These are phyloP conservation scores for Parazoanthus darwini DNA, from an alignment of 92 coral and sea anemone species.

Conservation along the genomic window DNA sequence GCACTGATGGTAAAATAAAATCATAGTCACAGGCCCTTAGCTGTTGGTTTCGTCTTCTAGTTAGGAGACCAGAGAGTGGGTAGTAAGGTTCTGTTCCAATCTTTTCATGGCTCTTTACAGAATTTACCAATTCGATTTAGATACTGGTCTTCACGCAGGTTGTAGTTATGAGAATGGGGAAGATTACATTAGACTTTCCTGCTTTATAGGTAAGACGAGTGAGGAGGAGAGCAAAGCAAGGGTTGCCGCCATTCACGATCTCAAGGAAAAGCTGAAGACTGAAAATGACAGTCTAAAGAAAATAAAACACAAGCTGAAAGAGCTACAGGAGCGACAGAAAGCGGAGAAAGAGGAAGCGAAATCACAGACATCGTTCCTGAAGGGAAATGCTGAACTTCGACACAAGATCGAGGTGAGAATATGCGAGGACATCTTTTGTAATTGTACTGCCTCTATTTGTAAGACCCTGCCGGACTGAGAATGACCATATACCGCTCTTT, in stretches of 20 bases:
- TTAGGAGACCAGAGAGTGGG: too few relatives aligned
- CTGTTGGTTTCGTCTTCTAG: too few relatives aligned
- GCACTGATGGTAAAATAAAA: too few relatives aligned
- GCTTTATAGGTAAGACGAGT: conserved; percentile 74
- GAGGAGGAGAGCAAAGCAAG: conserved; percentile 88
- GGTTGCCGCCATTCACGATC: conserved; percentile 87
- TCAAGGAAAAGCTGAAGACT: conserved; percentile 90
- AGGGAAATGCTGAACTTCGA: conserved; percentile 95
- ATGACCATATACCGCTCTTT: too few relatives aligned
- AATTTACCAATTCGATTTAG: not conserved
- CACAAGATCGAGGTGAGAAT: conserved; percentile 83
- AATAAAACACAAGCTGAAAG: conserved; percentile 93
- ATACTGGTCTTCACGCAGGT: not conserved
- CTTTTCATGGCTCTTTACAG: not conserved
- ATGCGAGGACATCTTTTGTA: not conserved
- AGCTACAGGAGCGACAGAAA: conserved; percentile 92
- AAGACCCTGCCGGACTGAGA: not conserved
- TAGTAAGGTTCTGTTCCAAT: too few relatives aligned
- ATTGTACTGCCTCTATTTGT: not conserved
- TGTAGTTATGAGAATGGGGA: too few relatives aligned
- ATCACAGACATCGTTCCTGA: conserved; percentile 89
- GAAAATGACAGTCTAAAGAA: conserved; percentile 95
- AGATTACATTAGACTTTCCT: not conserved
- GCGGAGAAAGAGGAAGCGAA: conserved; percentile 98
- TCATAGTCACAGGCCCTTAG: too few relatives aligned